Base-by-base conservation (phyloP, 2,113 vertebrate species). In the Oncorhynchus clarkii region DNA sequence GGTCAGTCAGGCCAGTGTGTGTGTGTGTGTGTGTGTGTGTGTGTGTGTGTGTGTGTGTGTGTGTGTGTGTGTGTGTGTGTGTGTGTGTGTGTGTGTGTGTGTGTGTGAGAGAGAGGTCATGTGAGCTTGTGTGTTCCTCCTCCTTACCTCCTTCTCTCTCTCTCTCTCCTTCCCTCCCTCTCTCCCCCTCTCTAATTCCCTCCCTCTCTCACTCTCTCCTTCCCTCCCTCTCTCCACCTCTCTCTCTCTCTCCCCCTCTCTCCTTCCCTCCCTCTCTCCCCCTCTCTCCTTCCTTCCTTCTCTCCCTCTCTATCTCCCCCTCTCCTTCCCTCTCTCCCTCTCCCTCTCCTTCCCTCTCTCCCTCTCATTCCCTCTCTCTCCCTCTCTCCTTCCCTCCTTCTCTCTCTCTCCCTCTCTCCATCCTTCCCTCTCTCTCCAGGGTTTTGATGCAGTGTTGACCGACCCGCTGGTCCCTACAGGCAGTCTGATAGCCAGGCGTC, bases 371-470 rank as follows among this genome's bases (percentile, higher is more conserved):
- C 1, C 5, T 1, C 5, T 0, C 1, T 1, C 6, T 1, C 1
- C 0, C 6, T 7, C 1, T 1, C 1, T 1, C 1, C 0, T 0
- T 0, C 6, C 0, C 1, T 1, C 6, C 6, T 0, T 1, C 6
- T 3, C 6, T 0, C 31, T 1, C 29, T 31, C 5, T 31, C 31
- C 5, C 31, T 5, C 31, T 31, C 31, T 5, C 31, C 31, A 5
- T 31, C 31, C 5, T 5, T 31, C 31, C 31, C 5, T 20, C 0
- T 78, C 67, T 66, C 85, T 82, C 1, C 75, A 80, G 82, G 65
- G 78, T 0, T 96, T 95, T 12, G 85, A 91, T n/a, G 92, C 83
- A 0, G 45, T 95, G 12, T 70, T 94, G 48, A 91, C 88, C 16
- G 90, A 94, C 59, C 92, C 92, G 0, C 67, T 90, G 34, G 1